phyloP scores from a whole-genome alignment of 2,797 vertebrate species.

The Xiphophorus birchmanni region DNA sequence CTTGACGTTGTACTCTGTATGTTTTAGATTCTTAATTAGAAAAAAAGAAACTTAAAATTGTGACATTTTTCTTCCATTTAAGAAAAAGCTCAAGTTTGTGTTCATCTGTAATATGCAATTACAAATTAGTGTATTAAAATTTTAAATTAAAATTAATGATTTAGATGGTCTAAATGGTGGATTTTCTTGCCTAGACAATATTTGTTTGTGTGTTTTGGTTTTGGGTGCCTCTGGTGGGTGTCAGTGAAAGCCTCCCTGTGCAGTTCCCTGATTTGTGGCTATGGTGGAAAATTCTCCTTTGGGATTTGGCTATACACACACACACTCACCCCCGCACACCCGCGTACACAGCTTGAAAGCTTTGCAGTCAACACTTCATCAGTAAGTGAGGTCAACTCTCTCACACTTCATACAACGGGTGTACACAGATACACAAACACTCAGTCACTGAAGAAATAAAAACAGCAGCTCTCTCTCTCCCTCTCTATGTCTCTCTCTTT shows the following conservation, averaged over 20 bases:
- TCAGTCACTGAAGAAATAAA: conserved; percentile 31
- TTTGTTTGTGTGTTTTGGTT: conserved; percentile 71
- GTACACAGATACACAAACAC: conserved; percentile 64
- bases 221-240: conserved; percentile 58
- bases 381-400: conserved; percentile 73
- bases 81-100: too few species aligned
- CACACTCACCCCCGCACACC: conserved; percentile 33
- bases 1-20: background rate
- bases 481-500: background rate
- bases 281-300: conserved; percentile 77
- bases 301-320: conserved; percentile 54
- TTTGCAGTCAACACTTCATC: conserved; percentile 79
- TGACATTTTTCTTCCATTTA: background rate
- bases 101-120: background rate
- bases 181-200: conserved; percentile 50
- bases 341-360: conserved; percentile 67
- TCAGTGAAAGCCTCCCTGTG: conserved; percentile 68
- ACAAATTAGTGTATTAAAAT: background rate
- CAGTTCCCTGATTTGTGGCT: conserved; percentile 58
- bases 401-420: conserved; percentile 64
- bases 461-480: conserved; percentile 22
- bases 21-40: background rate
- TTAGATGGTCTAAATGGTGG: conserved; percentile 43
- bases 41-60: background rate
- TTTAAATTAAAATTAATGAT: background rate